Conservation (phyloP, 2,797 vertebrate genomes). For the Siniperca scherzeri region DNA sequence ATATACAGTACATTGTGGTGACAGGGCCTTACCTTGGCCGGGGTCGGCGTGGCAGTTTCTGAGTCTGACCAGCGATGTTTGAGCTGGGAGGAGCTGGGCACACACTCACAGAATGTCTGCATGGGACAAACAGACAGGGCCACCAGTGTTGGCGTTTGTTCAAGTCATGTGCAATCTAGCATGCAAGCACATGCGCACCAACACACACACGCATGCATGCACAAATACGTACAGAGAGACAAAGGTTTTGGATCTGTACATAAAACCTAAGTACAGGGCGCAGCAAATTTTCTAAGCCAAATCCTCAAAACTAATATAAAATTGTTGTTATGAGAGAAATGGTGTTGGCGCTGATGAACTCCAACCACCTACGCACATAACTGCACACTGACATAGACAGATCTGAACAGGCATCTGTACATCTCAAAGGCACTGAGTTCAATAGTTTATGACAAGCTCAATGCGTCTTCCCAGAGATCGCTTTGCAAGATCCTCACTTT, state of each 20-base stretch:
- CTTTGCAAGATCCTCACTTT: constrained; percentile 43
- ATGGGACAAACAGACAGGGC: constrained; percentile 84
- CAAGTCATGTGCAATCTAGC: constrained; percentile 72
- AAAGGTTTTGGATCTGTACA: constrained; percentile 12
- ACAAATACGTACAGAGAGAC: constrained; percentile 18
- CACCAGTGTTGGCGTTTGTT: constrained; percentile 78
- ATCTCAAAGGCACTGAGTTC: constrained; percentile 57
- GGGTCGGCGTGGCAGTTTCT: constrained; percentile 86
- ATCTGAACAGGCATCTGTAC: constrained; percentile 56
- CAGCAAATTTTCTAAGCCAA: constrained; percentile 14
- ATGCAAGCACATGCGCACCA: constrained; percentile 73
- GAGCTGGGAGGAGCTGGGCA: constrained; percentile 87
- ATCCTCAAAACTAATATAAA: constrained; percentile 23
- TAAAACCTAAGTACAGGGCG: not conserved
- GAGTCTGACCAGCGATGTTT: constrained; percentile 89
- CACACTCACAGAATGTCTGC: constrained; percentile 89
- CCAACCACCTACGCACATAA: constrained; percentile 43
- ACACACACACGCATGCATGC: constrained; percentile 29
- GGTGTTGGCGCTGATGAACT: constrained; percentile 43
- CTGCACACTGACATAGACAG: constrained; percentile 37
- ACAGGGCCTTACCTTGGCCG: constrained; percentile 87
- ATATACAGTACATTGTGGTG: constrained; percentile 12
- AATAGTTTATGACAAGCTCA: constrained; percentile 57
- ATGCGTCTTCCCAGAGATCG: constrained; percentile 38
- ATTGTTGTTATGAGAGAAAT: constrained; percentile 51